Evolutionary conservation across 1,140 invertebrate genomes (phyloP).

Genomic region (Drosophila ercepeae): DNA sequence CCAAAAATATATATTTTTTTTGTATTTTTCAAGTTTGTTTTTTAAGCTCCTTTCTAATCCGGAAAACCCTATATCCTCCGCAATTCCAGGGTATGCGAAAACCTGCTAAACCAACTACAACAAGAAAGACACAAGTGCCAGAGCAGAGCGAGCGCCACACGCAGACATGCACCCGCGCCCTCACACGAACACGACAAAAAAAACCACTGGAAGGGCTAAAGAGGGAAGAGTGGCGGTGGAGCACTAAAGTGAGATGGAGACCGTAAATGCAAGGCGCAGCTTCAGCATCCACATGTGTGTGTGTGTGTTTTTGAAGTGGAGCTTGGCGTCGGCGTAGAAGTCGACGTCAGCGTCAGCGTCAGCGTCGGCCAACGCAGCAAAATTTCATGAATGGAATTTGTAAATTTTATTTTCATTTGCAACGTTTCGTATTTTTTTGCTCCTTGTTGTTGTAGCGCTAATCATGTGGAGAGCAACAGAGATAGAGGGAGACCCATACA

Average conservation of each 20-base stretch:
- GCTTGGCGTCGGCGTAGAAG: slow-evolving; percentile 18
- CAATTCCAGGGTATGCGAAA: slow-evolving; percentile 11
- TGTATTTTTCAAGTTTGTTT: not conserved
- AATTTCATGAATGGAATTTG: slow-evolving; percentile 82
- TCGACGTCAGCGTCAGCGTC: slow-evolving; percentile 29
- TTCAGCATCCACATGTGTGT: too few species aligned
- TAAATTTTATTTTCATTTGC: slow-evolving; percentile 82
- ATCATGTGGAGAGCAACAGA: slow-evolving; percentile 61
- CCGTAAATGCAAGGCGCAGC: slow-evolving; percentile 10
- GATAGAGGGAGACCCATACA: slow-evolving; percentile 4
- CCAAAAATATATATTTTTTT: too few species aligned
- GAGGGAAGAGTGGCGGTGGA: not conserved
- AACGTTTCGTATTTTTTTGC: slow-evolving; percentile 48
- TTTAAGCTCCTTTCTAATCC: not conserved
- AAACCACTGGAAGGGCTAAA: not conserved
- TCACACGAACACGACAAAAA: slow-evolving; percentile 24
- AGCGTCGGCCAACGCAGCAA: slow-evolving; percentile 64
- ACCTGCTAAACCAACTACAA: slow-evolving; percentile 16
- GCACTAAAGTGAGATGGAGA: slow-evolving; percentile 23
- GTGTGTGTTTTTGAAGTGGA: slow-evolving; percentile 32
- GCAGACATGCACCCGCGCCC: slow-evolving; percentile 42
- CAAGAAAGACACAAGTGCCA: slow-evolving; percentile 55
- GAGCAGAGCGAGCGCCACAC: slow-evolving; percentile 75
- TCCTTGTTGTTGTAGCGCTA: slow-evolving; percentile 51
- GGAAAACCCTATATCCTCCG: not conserved